Evolutionary conservation across 2,888 invertebrate genomes (phyloP), one percentile per base, ranked within the genome.

Genomic region (Campoplex capitator): DNA sequence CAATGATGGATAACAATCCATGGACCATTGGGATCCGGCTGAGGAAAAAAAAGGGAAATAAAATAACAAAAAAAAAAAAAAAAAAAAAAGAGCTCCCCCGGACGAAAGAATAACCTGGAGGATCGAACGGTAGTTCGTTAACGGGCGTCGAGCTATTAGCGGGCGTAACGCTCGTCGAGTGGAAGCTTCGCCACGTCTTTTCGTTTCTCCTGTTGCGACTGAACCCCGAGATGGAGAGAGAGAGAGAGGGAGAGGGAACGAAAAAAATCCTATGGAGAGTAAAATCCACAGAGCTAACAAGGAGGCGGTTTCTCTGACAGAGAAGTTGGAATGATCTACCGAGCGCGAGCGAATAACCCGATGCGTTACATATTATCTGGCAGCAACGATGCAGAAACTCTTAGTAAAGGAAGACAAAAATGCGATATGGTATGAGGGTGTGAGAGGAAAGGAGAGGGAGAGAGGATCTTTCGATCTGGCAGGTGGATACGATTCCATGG

Each of bases 71-170:
- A 23, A 23, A n/a, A 38, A 38, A 38, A 38, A 45, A 56, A 28
- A n/a, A 65, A 54, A 54, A 42, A 9, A 51, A 28, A 11, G 28
- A 28, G 54, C 28, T 38, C 48, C 28, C 23, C 32, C 51, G 54
- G 45, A 35, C 32, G 35, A 48, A 45, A 67, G 51, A 42, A 86
- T 45, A 77, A 42, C 48, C 51, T 75, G 58, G 4, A 79, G 54
- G 68, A 85, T 79, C 83, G 82, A 88, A 92, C 93, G 92, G 94
- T 94, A 94, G 94, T 94, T 94, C 92, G 92, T 92, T 93, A 93
- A 91, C 93, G 91, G 89, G 90, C 91, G 92, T 84, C 74, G 78
- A 67, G 93, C 94, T 93, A 94, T 94, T 94, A 94, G 93, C 94
- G 92, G 93, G 93, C 93, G 93, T 93, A 94, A 93, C 93, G 92